Base-by-base conservation (phyloP, 2,797 vertebrate genomes). In the Spinus olivaceus region DNA sequence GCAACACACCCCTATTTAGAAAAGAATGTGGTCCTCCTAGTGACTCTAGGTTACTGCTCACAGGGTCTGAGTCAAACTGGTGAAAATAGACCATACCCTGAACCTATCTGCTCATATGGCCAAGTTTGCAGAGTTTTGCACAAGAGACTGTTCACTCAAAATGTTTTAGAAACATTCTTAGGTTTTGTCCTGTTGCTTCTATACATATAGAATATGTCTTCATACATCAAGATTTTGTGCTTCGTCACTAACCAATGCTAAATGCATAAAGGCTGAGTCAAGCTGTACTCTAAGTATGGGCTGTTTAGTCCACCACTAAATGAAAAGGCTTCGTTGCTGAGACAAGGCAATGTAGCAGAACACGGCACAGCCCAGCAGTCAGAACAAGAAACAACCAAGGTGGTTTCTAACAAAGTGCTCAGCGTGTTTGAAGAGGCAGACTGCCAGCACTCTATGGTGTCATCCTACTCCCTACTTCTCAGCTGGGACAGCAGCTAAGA, bases 201-300 rank as follows among this genome's bases (percentile, higher is more conserved):
- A 35, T 69, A 63, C 66, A 30, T 81, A 81, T 69, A 47, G 61
- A 74, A 87, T 9, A 15, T 11, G 46, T 79, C 64, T 80, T 92
- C 87, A 78, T 69, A 83, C 59, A 63, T 39, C 18, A 49, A 66
- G 87, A 66, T 81, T 83, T 91, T 76, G 54, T 72, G 77, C 77
- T 82, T 69, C 5, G 10, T 92, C 15, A 20, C 84, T 86, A 83
- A 88, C 87, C 76, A 35, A 61, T 2, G 9, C 50, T 44, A 47
- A 92, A 93, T 91, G 73, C 49, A 92, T 93, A 13, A 32, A 85
- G 86, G 81, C 60, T 96, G 94, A 97, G 72, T 91, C 91, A 92
- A 83, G n/a, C 73, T 53, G 56, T n/a, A 44, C 69, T 51, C 28
- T 86, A 78, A 94, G 81, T 54, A 59, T 28, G 76, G 44, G 37